Evolutionary conservation across 1,140 invertebrate genomes (phyloP), one percentile per base, ranked within the genome.

Genomic region (Hypothenemus hampei): DNA sequence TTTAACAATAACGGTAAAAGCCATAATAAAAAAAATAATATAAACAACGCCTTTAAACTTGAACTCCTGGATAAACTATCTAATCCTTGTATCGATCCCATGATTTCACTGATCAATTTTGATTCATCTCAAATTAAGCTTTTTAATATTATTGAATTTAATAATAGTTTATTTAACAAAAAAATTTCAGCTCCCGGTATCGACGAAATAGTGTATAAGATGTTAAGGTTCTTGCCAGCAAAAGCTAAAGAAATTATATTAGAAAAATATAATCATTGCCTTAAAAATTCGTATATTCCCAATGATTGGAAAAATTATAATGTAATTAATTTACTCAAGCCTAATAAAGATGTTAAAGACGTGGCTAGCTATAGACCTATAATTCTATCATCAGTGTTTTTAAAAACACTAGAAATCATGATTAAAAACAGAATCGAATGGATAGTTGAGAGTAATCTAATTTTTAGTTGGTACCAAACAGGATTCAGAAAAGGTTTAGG

Each of bases 151-250:
- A n/a, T 19, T 6, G 46, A 36, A 37, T 22, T 35, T 4, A n/a
- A 36, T 6, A 10, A 19, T 16, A 16, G 3, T 18, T 36, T 36
- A 4, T 11, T 4, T 37, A 19, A 16, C 4, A 18, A 18, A 15
- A 19, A 36, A 37, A 4, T 5, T 4, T 36, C 26, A 8, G 31
- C 31, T 6, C 10, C 29, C n/a, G 20, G 46, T 7, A 13, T 49
- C 10, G 49, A 51, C 33, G 49, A 51, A 33, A 23, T 41, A 5
- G 7, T 37, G 21, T 51, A 51, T 20, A 4, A 10, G 3, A 51
- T 51, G 49, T 8, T 26, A 10, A 40, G 41, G 19, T 16, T 41
- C 18, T 26, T 51, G 41, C 49, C 49, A 51, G 11, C 20, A 11
- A 22, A 18, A 11, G 37, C 49, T 16, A 40, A 21, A 51, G 7